Base-by-base conservation (phyloP, 2,888 invertebrate species). In the Euplagia quadripunctaria region DNA sequence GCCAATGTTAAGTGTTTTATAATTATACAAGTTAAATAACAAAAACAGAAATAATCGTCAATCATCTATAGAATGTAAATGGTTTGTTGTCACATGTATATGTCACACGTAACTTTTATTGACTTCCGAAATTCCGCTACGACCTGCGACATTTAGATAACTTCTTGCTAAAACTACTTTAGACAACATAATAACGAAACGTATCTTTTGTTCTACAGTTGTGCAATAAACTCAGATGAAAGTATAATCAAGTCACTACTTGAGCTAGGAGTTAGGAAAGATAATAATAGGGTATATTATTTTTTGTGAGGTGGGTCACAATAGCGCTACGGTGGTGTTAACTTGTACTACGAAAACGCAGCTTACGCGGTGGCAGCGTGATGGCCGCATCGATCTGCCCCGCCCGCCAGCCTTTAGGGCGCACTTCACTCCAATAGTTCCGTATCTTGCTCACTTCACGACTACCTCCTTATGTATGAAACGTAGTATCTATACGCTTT, bases 401-500 rank as follows among this genome's bases (percentile, higher is more conserved):
- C 91, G 86, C 90, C 89, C 89, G 86, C 82, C 86, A 75, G 74
- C 84, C 85, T 82, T 84, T 85, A 86, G 89, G 85, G 89, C 94
- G 89, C 88, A 94, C 94, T 95, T 94, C 95, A 95, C 88, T 84
- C 84, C 82, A 75, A 80, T 89, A 79, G 83, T 83, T 85, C 79
- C 86, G 86, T 85, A 78, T 83, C 80, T 89, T 86, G 91, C 94
- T 94, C 90, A 94, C 94, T 94, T 95, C 94, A 93, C 90, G 83
- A 84, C 85, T 87, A 81, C 87, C 85, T 82, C 79, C 75, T 78
- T 90, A 93, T 94, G 91, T 94, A 94, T 94, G 94, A 93, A 93
- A 89, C 92, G 89, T 94, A 94, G 91, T 94, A 94, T 91, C 90
- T 94, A 94, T 93, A 94, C 91, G 89, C 88, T 85, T 87, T 86